phyloP scores from a whole-genome alignment of 1,140 invertebrate species.

The Aporrectodea caliginosa region DNA sequence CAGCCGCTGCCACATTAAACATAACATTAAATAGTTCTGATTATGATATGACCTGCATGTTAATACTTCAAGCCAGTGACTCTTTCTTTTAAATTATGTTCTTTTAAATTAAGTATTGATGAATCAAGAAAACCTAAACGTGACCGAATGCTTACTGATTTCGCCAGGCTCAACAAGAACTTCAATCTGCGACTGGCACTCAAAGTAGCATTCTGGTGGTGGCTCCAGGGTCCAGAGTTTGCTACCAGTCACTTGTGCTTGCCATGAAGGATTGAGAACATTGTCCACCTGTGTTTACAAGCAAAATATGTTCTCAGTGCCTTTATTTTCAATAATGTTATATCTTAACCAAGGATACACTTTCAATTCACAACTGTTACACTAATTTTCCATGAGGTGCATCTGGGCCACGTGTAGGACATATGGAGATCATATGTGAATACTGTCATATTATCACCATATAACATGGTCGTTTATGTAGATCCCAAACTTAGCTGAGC shows the following conservation, averaged over 20 bases:
- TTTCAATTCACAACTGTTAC: too few species aligned
- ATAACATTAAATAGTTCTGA: neutral
- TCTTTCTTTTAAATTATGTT: neutral
- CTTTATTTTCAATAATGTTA: too few species aligned
- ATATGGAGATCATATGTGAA: too few species aligned
- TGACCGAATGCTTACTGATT: slow-evolving; percentile 69
- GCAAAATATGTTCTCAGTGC: too few species aligned
- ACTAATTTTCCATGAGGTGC: too few species aligned
- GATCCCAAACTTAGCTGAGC: too few species aligned
- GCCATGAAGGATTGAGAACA: slow-evolving; percentile 87
- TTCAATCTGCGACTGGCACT: slow-evolving; percentile 64
- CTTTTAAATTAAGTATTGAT: neutral
- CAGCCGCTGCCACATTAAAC: neutral
- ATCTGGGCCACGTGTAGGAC: too few species aligned
- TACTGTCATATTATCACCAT: too few species aligned
- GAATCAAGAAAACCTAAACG: neutral
- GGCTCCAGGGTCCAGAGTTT: slow-evolving; percentile 85
- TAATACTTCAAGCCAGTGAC: neutral
- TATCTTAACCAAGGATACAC: too few species aligned
- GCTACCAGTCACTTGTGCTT: slow-evolving; percentile 80
- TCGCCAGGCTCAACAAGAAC: slow-evolving; percentile 77
- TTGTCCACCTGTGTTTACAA: slow-evolving; percentile 96
- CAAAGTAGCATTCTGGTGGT: slow-evolving; percentile 80
- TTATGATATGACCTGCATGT: neutral
- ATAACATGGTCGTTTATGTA: too few species aligned